These are phyloP conservation scores for Lytechinus variegatus DNA, from an alignment of 35 echinoderm and acorn worm species.

Conservation along the genomic window DNA sequence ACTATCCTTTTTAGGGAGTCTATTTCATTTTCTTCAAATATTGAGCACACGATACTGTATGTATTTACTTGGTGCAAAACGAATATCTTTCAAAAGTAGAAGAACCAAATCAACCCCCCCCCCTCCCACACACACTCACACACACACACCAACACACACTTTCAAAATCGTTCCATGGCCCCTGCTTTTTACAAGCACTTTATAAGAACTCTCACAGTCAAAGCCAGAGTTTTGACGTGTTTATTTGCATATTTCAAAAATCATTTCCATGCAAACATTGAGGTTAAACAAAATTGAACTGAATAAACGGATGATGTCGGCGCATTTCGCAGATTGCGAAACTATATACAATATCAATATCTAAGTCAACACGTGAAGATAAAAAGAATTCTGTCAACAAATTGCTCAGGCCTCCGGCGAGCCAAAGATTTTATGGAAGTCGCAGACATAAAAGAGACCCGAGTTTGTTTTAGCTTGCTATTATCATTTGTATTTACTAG, in stretches of 20 bases:
- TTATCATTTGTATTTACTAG: neutral
- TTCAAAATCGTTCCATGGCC: too few relatives aligned
- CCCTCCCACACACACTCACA: too few relatives aligned
- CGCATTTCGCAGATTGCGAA: neutral
- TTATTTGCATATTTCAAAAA: neutral
- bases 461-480: neutral
- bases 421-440: neutral
- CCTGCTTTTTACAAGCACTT: too few relatives aligned
- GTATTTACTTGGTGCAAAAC: too few relatives aligned
- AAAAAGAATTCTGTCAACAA: neutral
- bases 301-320: neutral
- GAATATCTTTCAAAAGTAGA: too few relatives aligned
- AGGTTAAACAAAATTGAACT: neutral
- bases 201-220: too few relatives aligned
- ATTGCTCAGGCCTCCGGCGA: neutral
- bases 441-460: slow-evolving; percentile 1
- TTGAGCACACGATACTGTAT: too few relatives aligned
- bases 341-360: neutral
- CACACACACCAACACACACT: too few relatives aligned
- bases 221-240: neutral
- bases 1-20: too few relatives aligned
- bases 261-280: neutral
- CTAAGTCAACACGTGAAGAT: neutral
- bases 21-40: too few relatives aligned
- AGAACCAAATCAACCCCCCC: too few relatives aligned